These are phyloP conservation scores for Trachelus stipa DNA, from an alignment of 2,888 invertebrate species.

Conservation along the genomic window DNA sequence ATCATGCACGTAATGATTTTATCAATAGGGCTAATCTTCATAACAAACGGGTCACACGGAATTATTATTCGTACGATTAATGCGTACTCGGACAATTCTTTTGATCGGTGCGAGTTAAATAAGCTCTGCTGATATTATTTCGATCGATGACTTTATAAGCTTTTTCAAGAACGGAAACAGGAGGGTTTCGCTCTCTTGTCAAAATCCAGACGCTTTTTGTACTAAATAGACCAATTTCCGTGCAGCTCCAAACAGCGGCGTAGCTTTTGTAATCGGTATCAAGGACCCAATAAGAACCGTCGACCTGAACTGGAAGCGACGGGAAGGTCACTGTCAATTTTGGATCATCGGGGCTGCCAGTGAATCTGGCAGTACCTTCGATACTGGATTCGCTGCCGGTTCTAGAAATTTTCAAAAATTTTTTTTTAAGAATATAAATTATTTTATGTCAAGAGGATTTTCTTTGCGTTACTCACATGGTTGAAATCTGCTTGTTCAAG, in stretches of 20 bases:
- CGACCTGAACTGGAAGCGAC: constrained; percentile 70
- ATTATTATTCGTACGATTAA: not conserved
- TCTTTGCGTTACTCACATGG: constrained; percentile 60
- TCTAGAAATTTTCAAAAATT: constrained; percentile 58
- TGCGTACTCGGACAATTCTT: constrained; percentile 68
- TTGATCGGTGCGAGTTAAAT: constrained; percentile 75
- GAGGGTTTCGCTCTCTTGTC: constrained; percentile 73
- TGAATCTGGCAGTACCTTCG: constrained; percentile 70
- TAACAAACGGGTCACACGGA: not conserved
- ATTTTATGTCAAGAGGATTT: not conserved
- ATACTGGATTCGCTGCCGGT: constrained; percentile 71
- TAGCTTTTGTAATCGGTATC: constrained; percentile 75
- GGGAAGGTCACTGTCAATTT: constrained; percentile 75
- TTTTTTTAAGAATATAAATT: not conserved
- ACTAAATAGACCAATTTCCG: constrained; percentile 67
- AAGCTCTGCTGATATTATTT: constrained; percentile 71
- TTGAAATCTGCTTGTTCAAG: constrained; percentile 66
- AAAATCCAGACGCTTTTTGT: constrained; percentile 72
- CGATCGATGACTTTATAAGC: constrained; percentile 72
- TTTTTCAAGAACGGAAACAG: constrained; percentile 70
- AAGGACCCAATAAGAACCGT: constrained; percentile 74
- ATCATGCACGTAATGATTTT: not conserved
- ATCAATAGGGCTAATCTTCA: not conserved
- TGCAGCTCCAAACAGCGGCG: constrained; percentile 75
- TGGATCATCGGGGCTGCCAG: constrained; percentile 70